Conservation (phyloP, 2,797 vertebrate species). For the Diplodus puntazzo region DNA sequence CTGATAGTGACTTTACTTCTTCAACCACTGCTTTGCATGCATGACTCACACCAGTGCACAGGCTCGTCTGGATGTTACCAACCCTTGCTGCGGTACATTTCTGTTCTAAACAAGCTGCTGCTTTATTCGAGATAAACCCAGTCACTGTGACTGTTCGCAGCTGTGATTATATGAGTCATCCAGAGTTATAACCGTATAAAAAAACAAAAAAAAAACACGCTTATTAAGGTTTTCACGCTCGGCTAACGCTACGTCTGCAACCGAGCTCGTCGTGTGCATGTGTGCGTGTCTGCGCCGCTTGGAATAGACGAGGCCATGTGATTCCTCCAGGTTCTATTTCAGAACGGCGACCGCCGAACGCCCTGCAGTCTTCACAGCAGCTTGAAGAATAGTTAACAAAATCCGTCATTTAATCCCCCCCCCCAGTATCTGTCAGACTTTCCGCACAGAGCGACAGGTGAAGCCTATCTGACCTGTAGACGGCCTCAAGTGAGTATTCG, state of each 20-base stretch:
- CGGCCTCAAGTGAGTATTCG: constrained; percentile 48
- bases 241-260: constrained; percentile 23
- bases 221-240: constrained; percentile 15
- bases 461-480: constrained; percentile 28
- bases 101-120: background rate
- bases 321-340: constrained; percentile 83
- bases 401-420: constrained; percentile 26
- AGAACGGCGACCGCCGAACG: constrained; percentile 57
- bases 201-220: background rate
- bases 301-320: constrained; percentile 85
- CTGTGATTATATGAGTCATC: constrained; percentile 9
- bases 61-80: background rate
- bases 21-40: background rate
- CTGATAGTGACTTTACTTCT: background rate
- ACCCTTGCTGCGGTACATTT: background rate
- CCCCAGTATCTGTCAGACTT: background rate
- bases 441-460: background rate
- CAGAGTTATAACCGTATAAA: background rate
- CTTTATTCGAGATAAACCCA: background rate
- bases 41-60: background rate
- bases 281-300: constrained; percentile 55
- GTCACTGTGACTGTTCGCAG: constrained; percentile 16
- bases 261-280: constrained; percentile 19
- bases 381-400: constrained; percentile 58
- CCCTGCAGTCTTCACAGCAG: constrained; percentile 50